A percentile compares a stretch with the other conserved stretches of the same genome.
phyloP scores from a whole-genome alignment of 2,888 invertebrate species.

The Hyalella azteca region DNA sequence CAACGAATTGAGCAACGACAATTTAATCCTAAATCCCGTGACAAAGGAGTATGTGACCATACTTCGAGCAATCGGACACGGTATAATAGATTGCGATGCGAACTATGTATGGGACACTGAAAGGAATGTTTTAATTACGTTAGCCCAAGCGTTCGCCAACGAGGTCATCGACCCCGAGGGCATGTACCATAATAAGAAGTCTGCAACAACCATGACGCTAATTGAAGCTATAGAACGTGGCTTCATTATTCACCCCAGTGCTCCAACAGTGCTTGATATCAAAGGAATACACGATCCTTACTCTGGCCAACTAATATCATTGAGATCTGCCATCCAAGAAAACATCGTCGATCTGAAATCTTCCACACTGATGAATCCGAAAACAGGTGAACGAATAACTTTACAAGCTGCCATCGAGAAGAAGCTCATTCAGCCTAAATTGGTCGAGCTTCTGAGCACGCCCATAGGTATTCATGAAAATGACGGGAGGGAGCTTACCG shows the following conservation, averaged over 20 bases:
- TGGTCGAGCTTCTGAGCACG: slow-evolving; percentile 63
- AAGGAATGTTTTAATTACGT: slow-evolving; percentile 78
- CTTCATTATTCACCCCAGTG: slow-evolving; percentile 83
- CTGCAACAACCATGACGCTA: slow-evolving; percentile 76
- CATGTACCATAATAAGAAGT: slow-evolving; percentile 76
- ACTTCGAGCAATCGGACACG: slow-evolving; percentile 83
- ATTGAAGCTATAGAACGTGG: slow-evolving; percentile 89
- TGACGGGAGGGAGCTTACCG: slow-evolving; percentile 76
- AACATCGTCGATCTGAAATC: slow-evolving; percentile 71
- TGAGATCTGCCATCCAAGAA: slow-evolving; percentile 79
- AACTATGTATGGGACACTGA: slow-evolving; percentile 84
- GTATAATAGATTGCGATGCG: slow-evolving; percentile 82
- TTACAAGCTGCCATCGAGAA: slow-evolving; percentile 81
- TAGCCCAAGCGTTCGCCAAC: slow-evolving; percentile 82
- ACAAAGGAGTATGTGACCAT: slow-evolving; percentile 78
- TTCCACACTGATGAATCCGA: slow-evolving; percentile 65
- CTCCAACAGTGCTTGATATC: slow-evolving; percentile 89
- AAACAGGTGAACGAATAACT: slow-evolving; percentile 74
- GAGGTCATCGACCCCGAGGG: slow-evolving; percentile 77
- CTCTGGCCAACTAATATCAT: slow-evolving; percentile 80
- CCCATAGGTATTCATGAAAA: slow-evolving; percentile 78
- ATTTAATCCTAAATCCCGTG: slow-evolving; percentile 80
- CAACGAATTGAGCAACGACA: slow-evolving; percentile 77
- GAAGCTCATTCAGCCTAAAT: slow-evolving; percentile 69
- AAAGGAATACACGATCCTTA: slow-evolving; percentile 86